Evolutionary conservation across 2,888 invertebrate genomes (phyloP), one percentile per base, ranked within the genome.

Genomic region (Geotrupes spiniger): DNA sequence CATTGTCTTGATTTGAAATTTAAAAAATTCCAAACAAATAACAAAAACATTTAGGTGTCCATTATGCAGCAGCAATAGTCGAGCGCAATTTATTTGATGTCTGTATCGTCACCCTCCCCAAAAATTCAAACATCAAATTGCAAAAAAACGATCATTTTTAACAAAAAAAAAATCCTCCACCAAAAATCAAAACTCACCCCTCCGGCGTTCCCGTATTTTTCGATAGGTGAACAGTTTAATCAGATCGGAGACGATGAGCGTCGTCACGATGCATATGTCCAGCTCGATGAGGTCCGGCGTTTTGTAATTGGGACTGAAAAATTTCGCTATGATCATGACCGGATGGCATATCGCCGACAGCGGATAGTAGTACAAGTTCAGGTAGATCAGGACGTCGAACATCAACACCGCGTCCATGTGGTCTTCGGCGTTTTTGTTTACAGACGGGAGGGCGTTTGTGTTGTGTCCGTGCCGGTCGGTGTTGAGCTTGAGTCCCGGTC

Each of bases 311-410:
- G 56, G 54, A 17, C 59, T 58, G 40, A 50, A 52, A 51, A 56
- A 61, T 50, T 62, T 62, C 2, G 57, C 60, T 10, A 60, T 45
- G 6, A 53, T 56, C 49, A 62, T 59, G 6, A 59, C 36, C 16
- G 58, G 53, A 33, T 58, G 59, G 38, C 58, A 54, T 36, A 57
- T 51, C 3, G 53, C 61, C 31, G 57, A 56, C 33, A 62, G 39
- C 21, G 59, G 58, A 48, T 57, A 61, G 46, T 61, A 62, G 46
- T 56, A 62, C 9, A 55, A 45, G 37, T 62, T 62, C 25, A 62
- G 46, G 39, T 61, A 62, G 57, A 62, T 59, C 36, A 62, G 46
- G 28, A 62, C 58, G 42, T 62, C 61, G 36, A 61, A 61, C 45
- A 60, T 56, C 46, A 62, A 46, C 36, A 59, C 42, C 10, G 58